Base-by-base conservation (phyloP, 2,113 vertebrate species). In the Ageneiosus marmoratus region DNA sequence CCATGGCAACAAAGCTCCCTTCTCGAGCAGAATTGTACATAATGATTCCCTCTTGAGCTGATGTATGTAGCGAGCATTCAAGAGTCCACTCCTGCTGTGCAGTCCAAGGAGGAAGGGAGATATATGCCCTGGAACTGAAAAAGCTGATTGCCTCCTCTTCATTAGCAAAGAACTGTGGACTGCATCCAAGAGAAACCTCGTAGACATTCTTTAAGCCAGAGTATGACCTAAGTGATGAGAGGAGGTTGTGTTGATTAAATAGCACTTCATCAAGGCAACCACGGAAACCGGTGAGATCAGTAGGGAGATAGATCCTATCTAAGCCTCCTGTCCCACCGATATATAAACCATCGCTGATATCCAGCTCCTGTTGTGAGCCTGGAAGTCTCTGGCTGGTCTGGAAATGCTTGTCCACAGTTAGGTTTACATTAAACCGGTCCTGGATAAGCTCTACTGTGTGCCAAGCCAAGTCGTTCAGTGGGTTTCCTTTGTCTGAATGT, bases 111-210 rank as follows among this genome's bases (percentile, higher is more conserved):
- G 95, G 92, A 86, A 98, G 92, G 53, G 94, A 93, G 84, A 97
- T 69, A 44, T 94, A 98, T 20, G 96, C 96, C 86, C 93, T 95
- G 5, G 97, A 96, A 88, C 96, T 99, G 89, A 98, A 98, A 88
- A 98, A 97, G 90, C 93, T 98, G 82, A 98, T 91, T 1, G 96
- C 89, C 15, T 98, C 95, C 50, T 95, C 92, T 82, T 96, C 94
- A 0, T 85, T 91, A 62, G 96, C 94, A 88, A 96, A 96, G 91
- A 98, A 97, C 81, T 96, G 95, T 34, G 96, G 95, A 81, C 90
- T 98, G 87, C 96, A 98, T 41, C 96, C 95, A 65, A 96, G 89
- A 0, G 94, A 98, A 79, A 98, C 95, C 84, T 98, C 96, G 83
- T 93, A 90, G 82, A 97, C 88, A 18, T 89, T 95, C 91, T 95